Evolutionary conservation across 2,888 invertebrate genomes (phyloP).

Genomic region (Drosophila buzzatii): DNA sequence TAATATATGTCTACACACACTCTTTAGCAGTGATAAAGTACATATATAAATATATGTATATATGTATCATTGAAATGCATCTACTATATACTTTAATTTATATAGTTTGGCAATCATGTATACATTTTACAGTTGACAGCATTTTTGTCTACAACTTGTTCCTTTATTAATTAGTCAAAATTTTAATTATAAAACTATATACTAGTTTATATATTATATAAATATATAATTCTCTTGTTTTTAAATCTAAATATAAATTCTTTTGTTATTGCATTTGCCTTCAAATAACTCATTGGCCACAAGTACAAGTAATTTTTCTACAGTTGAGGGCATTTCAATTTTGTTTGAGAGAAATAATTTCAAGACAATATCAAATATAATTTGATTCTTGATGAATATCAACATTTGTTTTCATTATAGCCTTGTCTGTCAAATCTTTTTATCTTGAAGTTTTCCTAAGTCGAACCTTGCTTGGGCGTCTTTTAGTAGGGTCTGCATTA

Average conservation of each 20-base stretch:
- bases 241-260: conserved; percentile 6
- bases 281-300: neutral
- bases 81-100: conserved; percentile 4
- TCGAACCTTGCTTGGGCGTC: neutral
- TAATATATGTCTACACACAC: neutral
- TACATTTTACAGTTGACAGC: conserved; percentile 3
- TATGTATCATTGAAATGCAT: neutral
- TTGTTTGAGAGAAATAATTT: neutral
- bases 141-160: neutral
- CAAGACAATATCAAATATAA: neutral
- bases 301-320: conserved; percentile 6
- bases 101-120: neutral
- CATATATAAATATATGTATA: neutral
- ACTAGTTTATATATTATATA: neutral
- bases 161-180: conserved; percentile 1
- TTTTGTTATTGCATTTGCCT: conserved; percentile 8
- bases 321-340: conserved; percentile 1
- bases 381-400: neutral
- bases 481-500: too few relatives aligned
- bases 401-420: neutral
- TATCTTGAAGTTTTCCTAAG: neutral
- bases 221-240: neutral
- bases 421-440: neutral
- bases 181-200: conserved; percentile 13
- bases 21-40: conserved; percentile 8